A percentile compares a stretch with the other conserved stretches of the same genome.
These are phyloP conservation scores for Himalopsyche kuldschensis DNA, from an alignment of 2,888 invertebrate species.

Conservation along the genomic window DNA sequence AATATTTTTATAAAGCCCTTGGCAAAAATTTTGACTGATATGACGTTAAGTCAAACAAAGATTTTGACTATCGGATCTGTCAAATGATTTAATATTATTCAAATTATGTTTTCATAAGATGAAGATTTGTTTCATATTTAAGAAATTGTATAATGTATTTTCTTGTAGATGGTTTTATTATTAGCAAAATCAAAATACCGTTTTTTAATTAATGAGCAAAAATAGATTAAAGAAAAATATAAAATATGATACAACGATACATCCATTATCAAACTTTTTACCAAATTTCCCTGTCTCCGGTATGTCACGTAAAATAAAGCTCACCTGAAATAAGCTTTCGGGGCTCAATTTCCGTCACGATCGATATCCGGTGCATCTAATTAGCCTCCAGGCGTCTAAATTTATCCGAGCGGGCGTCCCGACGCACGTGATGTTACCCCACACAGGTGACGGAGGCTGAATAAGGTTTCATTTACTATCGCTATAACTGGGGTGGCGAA, in stretches of 20 bases:
- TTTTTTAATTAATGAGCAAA: too few species aligned
- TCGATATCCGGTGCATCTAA: slow-evolving; percentile 1
- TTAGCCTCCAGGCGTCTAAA: neutral
- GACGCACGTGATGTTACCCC: neutral
- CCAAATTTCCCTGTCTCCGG: neutral
- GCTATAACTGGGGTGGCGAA: neutral
- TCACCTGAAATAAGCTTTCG: neutral
- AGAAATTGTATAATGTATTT: too few species aligned
- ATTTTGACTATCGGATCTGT: too few species aligned
- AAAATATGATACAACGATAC: neutral
- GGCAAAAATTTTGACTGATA: too few species aligned
- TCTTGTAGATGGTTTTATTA: too few species aligned
- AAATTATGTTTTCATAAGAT: too few species aligned
- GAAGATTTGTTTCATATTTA: too few species aligned
- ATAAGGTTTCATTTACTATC: neutral
- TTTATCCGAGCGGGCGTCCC: neutral
- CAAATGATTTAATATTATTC: too few species aligned
- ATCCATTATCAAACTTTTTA: neutral
- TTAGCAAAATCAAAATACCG: too few species aligned
- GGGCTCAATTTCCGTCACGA: neutral
- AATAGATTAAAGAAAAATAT: too few species aligned
- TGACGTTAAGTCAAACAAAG: too few species aligned
- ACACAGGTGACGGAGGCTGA: neutral
- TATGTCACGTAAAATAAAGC: neutral
- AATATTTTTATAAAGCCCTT: too few species aligned